These are phyloP conservation scores for Halocaridina rubra DNA, from an alignment of 2,888 invertebrate genomes.

Conservation along the genomic window DNA sequence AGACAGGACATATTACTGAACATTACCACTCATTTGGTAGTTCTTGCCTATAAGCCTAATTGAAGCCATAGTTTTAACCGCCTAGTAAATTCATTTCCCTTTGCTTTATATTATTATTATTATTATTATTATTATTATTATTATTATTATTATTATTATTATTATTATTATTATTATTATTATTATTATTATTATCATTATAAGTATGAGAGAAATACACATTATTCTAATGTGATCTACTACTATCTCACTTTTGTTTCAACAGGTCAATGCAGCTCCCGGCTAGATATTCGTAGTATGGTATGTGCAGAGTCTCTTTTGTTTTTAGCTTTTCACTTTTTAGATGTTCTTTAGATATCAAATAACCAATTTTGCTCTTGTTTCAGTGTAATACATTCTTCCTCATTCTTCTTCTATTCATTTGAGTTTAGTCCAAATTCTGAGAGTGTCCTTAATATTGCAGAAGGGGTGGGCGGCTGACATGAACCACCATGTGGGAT, in stretches of 20 bases:
- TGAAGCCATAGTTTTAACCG: not conserved
- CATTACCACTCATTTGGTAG: too few relatives aligned
- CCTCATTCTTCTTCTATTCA: too few relatives aligned
- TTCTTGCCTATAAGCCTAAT: too few relatives aligned
- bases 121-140: not conserved
- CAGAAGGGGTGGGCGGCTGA: conserved; percentile 31
- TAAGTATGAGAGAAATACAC: not conserved
- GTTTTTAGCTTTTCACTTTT: not conserved
- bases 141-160: too few relatives aligned
- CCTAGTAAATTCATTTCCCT: not conserved
- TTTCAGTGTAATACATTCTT: not conserved
- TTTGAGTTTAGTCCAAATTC: too few relatives aligned
- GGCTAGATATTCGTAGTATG: conserved; percentile 11
- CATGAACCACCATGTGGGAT: conserved; percentile 33
- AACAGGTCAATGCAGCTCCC: conserved; percentile 19
- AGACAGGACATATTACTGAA: too few relatives aligned
- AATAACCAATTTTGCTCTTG: not conserved
- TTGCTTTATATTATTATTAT: not conserved
- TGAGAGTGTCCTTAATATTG: too few relatives aligned
- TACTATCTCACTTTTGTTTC: not conserved
- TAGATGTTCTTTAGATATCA: too few relatives aligned
- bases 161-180: not conserved
- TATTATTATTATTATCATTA: not conserved
- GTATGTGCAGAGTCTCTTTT: not conserved
- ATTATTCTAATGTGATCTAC: not conserved